phyloP scores from a whole-genome alignment of 2,888 invertebrate species.

The Eristalis intricaria region DNA sequence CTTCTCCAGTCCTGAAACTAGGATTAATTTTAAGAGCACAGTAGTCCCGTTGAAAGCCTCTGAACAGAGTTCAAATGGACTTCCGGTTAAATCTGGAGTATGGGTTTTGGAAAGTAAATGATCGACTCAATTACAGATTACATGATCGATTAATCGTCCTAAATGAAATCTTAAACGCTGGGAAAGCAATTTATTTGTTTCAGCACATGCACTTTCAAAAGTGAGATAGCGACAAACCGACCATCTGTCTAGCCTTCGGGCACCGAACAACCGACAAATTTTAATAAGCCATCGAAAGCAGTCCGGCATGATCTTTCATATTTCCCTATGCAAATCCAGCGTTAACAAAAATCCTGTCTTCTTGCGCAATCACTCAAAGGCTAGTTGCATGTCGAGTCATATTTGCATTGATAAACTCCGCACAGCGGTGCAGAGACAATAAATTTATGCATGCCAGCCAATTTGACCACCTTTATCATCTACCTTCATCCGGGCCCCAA shows the following conservation, averaged over 20 bases:
- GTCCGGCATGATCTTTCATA: slow-evolving; percentile 1
- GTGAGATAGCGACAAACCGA: background rate
- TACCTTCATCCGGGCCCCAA: background rate
- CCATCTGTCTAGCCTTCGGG: background rate
- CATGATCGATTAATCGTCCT: no score
- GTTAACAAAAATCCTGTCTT: slow-evolving; percentile 29
- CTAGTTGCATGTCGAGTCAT: slow-evolving; percentile 44
- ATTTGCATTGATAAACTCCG: slow-evolving; percentile 21
- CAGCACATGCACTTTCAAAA: no score
- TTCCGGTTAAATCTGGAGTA: no score
- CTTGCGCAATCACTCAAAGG: slow-evolving; percentile 50
- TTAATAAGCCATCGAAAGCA: background rate
- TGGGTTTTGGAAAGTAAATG: no score
- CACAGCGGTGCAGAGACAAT: slow-evolving; percentile 34
- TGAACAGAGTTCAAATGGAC: no score
- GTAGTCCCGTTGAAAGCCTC: no score
- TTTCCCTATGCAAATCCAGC: slow-evolving; percentile 16
- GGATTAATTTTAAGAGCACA: no score
- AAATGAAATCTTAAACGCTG: no score
- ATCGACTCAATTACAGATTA: no score
- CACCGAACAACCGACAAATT: background rate
- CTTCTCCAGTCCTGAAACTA: no score
- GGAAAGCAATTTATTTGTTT: no score
- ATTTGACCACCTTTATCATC: slow-evolving; percentile 61
- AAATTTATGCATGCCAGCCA: slow-evolving; percentile 60